Evolutionary conservation across 2,888 invertebrate species (phyloP), one percentile per base, ranked within the genome.

Genomic region (Nyleta sp.): DNA sequence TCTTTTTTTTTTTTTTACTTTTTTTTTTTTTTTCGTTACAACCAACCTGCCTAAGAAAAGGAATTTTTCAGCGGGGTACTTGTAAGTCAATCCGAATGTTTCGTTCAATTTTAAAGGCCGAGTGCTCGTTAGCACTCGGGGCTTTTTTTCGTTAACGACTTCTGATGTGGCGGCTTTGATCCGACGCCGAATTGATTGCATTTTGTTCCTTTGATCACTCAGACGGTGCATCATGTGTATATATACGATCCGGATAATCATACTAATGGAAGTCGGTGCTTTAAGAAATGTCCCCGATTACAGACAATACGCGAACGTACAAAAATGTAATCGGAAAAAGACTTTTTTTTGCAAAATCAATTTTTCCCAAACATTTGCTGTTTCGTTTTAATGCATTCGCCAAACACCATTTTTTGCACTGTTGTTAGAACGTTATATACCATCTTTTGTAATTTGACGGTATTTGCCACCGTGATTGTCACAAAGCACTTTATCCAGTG

Each of bases 131-230:
- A 60, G 24, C 53, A 20, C 35, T 38, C 13, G 24, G 13, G 15
- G 13, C 7, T 40, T 24, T 67, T 62, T 71, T 44, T 33, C 10
- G 8, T 35, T 38, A 35, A 24, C 40, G 33, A 64, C 62, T 72
- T 64, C 55, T 72, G 62, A 72, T 64, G 72, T 72, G 62, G 64
- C 28, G 38, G 64, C 72, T 72, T 72, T 72, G 72, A 72, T 55
- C 22, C 31, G 22, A 44, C 53, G 20, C 24, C 33, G 62, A 22
- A 62, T 62, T 64, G 72, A 72, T 72, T 72, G 40, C 64, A 72
- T 64, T 64, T 72, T 72, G 62, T 64, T 72, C 64, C 72, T 72
- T 72, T 72, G 72, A 72, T 64, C 72, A 53, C 35, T 72, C 64
- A 62, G 48, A 55, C 55, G 62, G 17, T 64, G 72, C 64, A 71